Conservation (phyloP, 2,113 vertebrate species). For the Circaetus cinerascens region DNA sequence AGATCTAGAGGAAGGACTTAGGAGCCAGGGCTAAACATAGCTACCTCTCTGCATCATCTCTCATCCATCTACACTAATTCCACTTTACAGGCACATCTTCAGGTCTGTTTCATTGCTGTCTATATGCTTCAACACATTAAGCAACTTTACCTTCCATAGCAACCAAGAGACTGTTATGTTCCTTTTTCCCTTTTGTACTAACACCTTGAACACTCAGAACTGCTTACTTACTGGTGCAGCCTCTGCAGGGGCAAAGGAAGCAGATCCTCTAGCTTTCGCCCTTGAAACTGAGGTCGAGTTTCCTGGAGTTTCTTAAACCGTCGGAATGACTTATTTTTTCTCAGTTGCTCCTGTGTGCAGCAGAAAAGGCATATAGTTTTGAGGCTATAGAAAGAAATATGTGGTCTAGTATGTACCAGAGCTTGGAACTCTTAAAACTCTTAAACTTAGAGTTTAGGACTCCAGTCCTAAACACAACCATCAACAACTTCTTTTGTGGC, state of each 20-base stretch:
- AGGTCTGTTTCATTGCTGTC: not conserved
- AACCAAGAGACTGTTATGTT: not conserved
- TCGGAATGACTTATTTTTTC: constrained; percentile 86
- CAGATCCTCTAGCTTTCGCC: constrained; percentile 81
- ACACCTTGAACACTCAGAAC: not conserved
- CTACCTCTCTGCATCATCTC: not conserved
- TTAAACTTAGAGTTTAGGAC: not conserved
- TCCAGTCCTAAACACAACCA: not conserved
- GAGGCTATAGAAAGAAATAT: not conserved
- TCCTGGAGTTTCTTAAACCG: constrained; percentile 91
- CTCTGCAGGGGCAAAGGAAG: constrained; percentile 85
- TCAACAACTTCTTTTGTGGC: not conserved
- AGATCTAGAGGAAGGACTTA: not conserved
- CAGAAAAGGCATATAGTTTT: not conserved
- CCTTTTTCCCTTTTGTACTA: not conserved
- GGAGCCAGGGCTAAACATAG: not conserved
- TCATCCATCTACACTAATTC: not conserved
- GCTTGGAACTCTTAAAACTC: not conserved
- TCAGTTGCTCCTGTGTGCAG: constrained; percentile 77
- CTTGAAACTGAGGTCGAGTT: constrained; percentile 82
- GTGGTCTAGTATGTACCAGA: not conserved
- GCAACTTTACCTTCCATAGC: not conserved
- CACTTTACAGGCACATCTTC: not conserved
- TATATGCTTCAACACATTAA: not conserved
- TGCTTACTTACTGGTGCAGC: constrained; percentile 82